Evolutionary conservation across 2,113 vertebrate genomes (phyloP), one percentile per base, ranked within the genome.

Genomic region (Labeo catla): DNA sequence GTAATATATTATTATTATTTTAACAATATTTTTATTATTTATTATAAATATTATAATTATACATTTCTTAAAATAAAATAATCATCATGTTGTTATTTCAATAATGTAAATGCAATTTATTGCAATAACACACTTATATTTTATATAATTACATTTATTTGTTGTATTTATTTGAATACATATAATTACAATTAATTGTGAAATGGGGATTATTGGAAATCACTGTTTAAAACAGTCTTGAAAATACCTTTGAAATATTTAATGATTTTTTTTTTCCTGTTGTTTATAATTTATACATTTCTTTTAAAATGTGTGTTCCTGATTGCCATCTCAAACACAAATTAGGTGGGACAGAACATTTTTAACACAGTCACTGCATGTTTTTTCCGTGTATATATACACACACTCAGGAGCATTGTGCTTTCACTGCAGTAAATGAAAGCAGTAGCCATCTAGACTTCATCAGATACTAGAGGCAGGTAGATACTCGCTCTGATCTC

Each of bases 401-500:
- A 85, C 76, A 72, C 57, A 77, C 76, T 61, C 76, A 81, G 9
- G 15, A 47, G 47, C 45, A 59, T 77, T 39, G 34, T 59, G 9
- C 43, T 23, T 70, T 52, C 34, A 23, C 70, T 49, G n/a, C 19
- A 23, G 15, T 4, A 43, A 15, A 49, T 50, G 65, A 70, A n/a
- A 52, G 76, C 76, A 2, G n/a, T 43, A 34, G 65, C 21, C 23
- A 3, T 78, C 43, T 49, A 45, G 77, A 54, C 70, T 65, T 19
- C 65, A 61, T 76, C 87, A 84, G 63, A 80, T 76, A 57, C 76
- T 72, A 54, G 21, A 74, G 66, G 39, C 83, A 84, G 73, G 74
- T 59, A 84, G 73, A 73, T n/a, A 74, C 77, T 73, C 15, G 78
- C 52, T 80, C 59, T 78, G 88, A 89, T 86, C 65, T 52, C 86